Conservation (phyloP, 2,888 invertebrate species). For the Oegoconia quadripuncta region DNA sequence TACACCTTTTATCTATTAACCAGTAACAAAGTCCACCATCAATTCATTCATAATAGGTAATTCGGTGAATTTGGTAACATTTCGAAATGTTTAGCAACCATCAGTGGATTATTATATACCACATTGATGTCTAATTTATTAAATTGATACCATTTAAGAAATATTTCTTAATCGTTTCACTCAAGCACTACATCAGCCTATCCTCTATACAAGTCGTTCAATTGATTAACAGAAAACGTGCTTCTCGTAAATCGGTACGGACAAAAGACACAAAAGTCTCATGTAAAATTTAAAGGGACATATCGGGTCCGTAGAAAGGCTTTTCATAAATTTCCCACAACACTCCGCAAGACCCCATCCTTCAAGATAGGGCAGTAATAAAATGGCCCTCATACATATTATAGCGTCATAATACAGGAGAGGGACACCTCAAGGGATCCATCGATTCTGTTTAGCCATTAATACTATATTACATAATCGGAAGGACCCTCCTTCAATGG, state of each 20-base stretch:
- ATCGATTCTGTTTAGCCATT: constrained; percentile 66
- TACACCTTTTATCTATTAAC: no score
- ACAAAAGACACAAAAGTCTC: constrained; percentile 18
- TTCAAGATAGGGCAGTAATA: constrained; percentile 63
- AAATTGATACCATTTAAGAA: no score
- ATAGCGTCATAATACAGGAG: constrained; percentile 59
- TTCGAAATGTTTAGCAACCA: no score
- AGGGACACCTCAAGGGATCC: constrained; percentile 58
- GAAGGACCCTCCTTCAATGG: constrained; percentile 26
- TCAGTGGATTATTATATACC: no score
- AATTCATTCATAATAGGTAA: no score
- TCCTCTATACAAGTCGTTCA: no score
- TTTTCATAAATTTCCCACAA: constrained; percentile 58
- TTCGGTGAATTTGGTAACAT: no score
- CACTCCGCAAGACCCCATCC: constrained; percentile 46
- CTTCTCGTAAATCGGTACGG: constrained; percentile 4
- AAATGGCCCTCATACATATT: constrained; percentile 66
- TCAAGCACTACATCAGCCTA: no score
- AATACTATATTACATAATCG: constrained; percentile 56
- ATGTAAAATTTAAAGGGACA: constrained; percentile 47
- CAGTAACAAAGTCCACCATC: no score
- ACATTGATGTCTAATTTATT: no score
- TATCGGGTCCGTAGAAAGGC: constrained; percentile 40
- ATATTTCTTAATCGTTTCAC: no score
- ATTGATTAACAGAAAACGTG: background rate